Evolutionary conservation across 2,888 invertebrate genomes (phyloP), one percentile per base, ranked within the genome.

Genomic region (Branchipolynoe longqiensis): DNA sequence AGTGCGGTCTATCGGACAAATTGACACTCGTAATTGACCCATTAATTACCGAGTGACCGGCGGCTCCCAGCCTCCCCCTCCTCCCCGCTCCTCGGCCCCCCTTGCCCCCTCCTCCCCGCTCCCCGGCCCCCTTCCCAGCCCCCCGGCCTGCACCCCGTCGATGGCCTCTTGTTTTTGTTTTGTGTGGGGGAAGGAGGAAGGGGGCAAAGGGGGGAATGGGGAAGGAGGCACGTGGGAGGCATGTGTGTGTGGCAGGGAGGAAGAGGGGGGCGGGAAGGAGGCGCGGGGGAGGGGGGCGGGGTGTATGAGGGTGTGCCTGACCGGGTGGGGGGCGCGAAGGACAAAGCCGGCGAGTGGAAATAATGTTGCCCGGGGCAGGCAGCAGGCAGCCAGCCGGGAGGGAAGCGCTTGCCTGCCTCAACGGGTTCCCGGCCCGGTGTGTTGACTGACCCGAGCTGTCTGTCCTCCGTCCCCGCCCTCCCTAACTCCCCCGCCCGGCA

Each of bases 1-100:
- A 69, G 36, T 0, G 69, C 36, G 69, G 36, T 38, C 69, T 69
- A 69, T 69, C 69, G 69, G 48, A 78, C 41, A 78, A 54, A 54
- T 78, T 78, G 78, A 78, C 78, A 41, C 54, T 78, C 41, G 78
- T 78, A 78, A 78, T 78, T 78, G 78, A 78, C 78, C 78, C 78
- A 78, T 78, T 78, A 78, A 78, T 78, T 78, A 78, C 78, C 31
- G 78, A 78, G 41, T 78, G 78, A 78, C 78, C 54, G 41, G 18
- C 25, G 31, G 41, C 28, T 48, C 36, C 28, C 64, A 64, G 64
- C 2, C 36, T 33, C 18, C 18, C 64, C 64, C 64, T 28, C 31
- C 18, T 64, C 64, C 64, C 31, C 54, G 18, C 54, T 54, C 64
- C 64, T 64, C 28, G 18, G 28, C 64, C 18, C 64, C 64, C 73